Base-by-base conservation (phyloP, 2,888 invertebrate species). In the Ochropacha duplaris region DNA sequence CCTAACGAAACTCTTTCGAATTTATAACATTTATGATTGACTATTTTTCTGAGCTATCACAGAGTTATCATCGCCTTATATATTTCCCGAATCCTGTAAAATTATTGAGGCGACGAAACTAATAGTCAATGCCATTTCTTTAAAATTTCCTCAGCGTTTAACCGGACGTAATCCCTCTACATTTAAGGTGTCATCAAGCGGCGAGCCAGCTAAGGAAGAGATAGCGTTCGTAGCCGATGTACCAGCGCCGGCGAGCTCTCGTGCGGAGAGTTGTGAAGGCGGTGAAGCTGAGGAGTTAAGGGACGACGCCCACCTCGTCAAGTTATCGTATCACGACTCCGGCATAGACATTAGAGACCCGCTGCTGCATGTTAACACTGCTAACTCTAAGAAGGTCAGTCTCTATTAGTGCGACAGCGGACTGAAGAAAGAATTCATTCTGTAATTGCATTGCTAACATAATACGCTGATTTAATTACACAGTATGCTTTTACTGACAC, bases 331-430 rank as follows among this genome's bases (percentile, higher is more conserved):
- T 93, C 97, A 97, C 87, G 97, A 97, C 93, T 97, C 97, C 12
- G 97, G 97, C 73, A 97, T 97, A 78, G 97, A 97, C 88, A 97
- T 97, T 75, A 94, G 97, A 74, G 97, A 97, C 81, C 95, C 96
- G 54, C 79, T 96, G 78, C 93, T 95, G 73, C 92, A 94, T 76
- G 94, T 95, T 66, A 94, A 94, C 63, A 94, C 95, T 44, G 94
- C 94, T 74, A 94, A 93, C 60, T 81, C 94, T 22, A 96, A 95
- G 83, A 95, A 95, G 93, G 94, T 94, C 68, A 69, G 76, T 64
- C 49, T 49, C 12, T 44, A 24, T 19, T 28, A 24, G 24, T 24
- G 24, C 24, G 5, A 24, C 24, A 24, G 24, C 24, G 5, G 24
- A 24, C 3, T 24, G 24, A 24, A 24, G 5, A 24, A 24, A 24